Base-by-base conservation (phyloP, 2,797 vertebrate genomes). In the Triplophysa yarkandensis region DNA sequence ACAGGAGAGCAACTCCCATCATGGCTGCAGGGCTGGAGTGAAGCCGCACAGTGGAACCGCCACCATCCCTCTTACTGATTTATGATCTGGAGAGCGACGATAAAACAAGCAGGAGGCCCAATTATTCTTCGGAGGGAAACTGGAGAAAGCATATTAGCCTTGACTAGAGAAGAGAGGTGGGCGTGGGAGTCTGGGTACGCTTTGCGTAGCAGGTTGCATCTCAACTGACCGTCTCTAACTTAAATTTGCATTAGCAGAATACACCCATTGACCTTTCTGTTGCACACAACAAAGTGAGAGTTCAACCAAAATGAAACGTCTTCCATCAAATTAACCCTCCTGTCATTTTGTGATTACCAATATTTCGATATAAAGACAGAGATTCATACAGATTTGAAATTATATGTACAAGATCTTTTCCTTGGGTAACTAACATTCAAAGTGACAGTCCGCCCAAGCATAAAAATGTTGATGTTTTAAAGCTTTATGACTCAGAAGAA, bases 11-110 rank as follows among this genome's bases (percentile, higher is more conserved):
- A 86, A 77, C 78, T 81, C 71, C 83, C 81, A 85, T 87, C 74
- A 72, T 86, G 81, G 83, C 88, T 89, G 54, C 70, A 66, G 89
- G 88, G 90, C 87, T 86, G 21, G 36, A 80, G 83, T 80, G 71
- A 48, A 85, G 85, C 81, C 68, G 69, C 52, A 65, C 48, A 27
- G 78, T 71, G 17, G 79, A 82, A 84, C 69, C 77, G 67, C 78
- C 73, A 54, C 81, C 73, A 80, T 85, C 85, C 65, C 71, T 86
- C 80, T 76, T 21, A 28, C 46, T 90, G 88, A 92, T 92, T 91
- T 90, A 91, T 90, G 83, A 79, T 55, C 74, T 17, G 9, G 46
- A 79, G 78, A 87, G 61, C 48, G 79, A 54, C 84, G 82, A 84
- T 87, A 86, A 85, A 89, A 86, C 80, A 75, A 80, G 73, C 54